These are phyloP conservation scores for Capreolus pygargus DNA, from an alignment of 2,113 vertebrate species.

Conservation along the genomic window DNA sequence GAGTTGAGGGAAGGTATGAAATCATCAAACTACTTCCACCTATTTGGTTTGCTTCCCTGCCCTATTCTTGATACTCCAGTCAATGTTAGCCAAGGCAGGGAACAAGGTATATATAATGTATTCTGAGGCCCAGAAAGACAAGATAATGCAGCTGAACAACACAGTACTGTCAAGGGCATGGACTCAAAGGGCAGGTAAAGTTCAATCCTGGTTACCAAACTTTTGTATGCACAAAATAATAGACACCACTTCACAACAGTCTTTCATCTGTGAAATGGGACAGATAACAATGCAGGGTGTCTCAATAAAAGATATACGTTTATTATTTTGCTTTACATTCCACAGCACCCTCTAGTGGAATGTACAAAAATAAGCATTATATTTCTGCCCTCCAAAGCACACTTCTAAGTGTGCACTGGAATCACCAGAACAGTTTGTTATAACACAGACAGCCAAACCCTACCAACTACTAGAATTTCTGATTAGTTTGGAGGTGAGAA, in stretches of 20 bases:
- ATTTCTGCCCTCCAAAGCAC: background rate
- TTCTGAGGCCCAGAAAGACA: slow-evolving; percentile 25
- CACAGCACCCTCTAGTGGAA: slow-evolving; percentile 62
- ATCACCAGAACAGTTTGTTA: background rate
- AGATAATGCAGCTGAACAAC: background rate
- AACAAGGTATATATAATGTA: background rate
- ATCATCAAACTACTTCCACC: slow-evolving; percentile 10
- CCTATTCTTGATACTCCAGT: background rate
- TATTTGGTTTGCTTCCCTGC: slow-evolving; percentile 22
- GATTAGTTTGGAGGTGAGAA: background rate
- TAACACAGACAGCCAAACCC: background rate
- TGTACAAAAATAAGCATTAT: background rate
- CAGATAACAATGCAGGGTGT: background rate
- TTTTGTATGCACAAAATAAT: slow-evolving; percentile 19
- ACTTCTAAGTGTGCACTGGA: background rate
- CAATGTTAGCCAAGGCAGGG: slow-evolving; percentile 17
- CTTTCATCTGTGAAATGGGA: slow-evolving; percentile 30
- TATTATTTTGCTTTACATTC: slow-evolving; percentile 33
- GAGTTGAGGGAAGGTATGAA: background rate
- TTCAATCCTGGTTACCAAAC: background rate
- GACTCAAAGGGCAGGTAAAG: background rate
- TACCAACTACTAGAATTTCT: background rate
- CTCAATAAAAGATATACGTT: background rate
- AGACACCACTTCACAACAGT: background rate
- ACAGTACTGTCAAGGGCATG: background rate